Evolutionary conservation across 1,140 invertebrate genomes (phyloP).

Genomic region (Philotrypesis tridentata): DNA sequence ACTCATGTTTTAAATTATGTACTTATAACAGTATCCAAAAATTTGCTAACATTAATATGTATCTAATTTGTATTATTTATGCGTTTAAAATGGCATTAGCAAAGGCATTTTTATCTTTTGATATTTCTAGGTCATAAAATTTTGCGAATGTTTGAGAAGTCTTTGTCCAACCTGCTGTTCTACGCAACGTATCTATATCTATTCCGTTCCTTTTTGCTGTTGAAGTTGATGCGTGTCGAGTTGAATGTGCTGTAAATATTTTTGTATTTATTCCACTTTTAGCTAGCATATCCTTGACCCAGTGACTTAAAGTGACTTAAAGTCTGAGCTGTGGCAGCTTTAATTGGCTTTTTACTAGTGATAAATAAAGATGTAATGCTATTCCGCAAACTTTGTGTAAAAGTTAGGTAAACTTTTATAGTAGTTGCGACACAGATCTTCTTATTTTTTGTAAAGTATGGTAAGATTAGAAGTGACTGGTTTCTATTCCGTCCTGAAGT

Average conservation of each 20-base stretch:
- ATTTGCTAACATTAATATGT: too few relatives aligned
- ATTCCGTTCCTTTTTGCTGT: not conserved
- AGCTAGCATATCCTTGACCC: slow-evolving; percentile 12
- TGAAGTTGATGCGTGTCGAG: slow-evolving; percentile 8
- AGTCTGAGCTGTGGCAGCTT: not conserved
- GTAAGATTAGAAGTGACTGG: not conserved
- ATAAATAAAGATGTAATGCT: not conserved
- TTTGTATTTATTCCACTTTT: not conserved
- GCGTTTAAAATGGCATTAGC: slow-evolving; percentile 8
- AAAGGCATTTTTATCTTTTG: not conserved
- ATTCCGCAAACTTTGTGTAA: not conserved
- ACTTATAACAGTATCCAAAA: not conserved
- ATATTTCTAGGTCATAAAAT: not conserved
- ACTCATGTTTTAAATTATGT: not conserved
- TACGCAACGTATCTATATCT: not conserved
- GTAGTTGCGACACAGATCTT: not conserved
- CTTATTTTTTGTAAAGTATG: not conserved
- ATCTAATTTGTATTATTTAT: too few relatives aligned
- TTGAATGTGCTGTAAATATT: not conserved
- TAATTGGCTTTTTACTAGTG: not conserved
- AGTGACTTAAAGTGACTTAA: not conserved
- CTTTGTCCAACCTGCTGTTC: slow-evolving; percentile 11
- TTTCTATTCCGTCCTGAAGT: not conserved
- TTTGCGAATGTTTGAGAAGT: not conserved
- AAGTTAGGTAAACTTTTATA: not conserved